These are phyloP conservation scores for Amphiprion ocellaris DNA, from an alignment of 2,113 vertebrate genomes.

Conservation along the genomic window DNA sequence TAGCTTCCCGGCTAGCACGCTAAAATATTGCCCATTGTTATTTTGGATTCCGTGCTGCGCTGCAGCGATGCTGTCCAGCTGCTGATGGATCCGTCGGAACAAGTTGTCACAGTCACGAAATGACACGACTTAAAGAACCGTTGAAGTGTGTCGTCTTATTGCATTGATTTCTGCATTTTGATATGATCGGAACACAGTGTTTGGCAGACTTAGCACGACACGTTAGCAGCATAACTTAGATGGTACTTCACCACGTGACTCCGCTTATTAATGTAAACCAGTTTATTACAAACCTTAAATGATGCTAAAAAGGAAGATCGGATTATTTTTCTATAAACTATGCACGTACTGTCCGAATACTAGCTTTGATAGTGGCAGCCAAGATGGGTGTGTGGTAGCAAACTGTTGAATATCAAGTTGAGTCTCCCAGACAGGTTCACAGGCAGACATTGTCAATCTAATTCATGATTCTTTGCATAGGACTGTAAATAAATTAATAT, in stretches of 20 bases:
- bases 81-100: background rate
- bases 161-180: background rate
- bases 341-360: background rate
- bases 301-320: background rate
- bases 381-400: background rate
- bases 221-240: background rate
- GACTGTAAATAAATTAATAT: too few species aligned
- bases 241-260: background rate
- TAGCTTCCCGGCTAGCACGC: slow-evolving; percentile 72
- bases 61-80: background rate
- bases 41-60: slow-evolving; percentile 19
- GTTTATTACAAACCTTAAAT: too few species aligned
- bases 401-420: background rate
- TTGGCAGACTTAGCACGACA: background rate
- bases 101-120: background rate
- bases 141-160: background rate
- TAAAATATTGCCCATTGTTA: slow-evolving; percentile 48
- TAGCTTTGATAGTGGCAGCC: background rate
- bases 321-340: accelerated
- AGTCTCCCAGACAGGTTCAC: background rate
- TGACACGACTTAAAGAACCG: background rate
- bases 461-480: too few species aligned
- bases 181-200: background rate
- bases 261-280: too few species aligned
- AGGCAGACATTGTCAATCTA: background rate